These are phyloP conservation scores for Agrenia bidenticulata DNA, from an alignment of 2,888 invertebrate genomes.

Conservation along the genomic window DNA sequence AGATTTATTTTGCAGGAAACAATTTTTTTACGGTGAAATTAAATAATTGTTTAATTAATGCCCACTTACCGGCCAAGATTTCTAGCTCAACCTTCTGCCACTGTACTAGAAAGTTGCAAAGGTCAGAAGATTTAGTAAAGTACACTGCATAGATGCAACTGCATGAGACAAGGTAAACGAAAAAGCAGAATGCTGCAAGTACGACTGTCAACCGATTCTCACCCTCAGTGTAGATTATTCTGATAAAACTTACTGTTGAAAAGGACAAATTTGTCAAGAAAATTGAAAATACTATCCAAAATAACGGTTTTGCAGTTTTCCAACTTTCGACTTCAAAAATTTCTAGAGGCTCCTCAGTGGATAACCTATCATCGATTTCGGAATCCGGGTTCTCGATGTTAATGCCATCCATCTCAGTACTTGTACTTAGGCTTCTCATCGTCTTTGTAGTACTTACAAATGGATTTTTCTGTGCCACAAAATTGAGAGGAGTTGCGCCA, in stretches of 20 bases:
- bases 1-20: too few relatives aligned
- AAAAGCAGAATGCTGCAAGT: neutral
- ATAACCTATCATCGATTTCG: too few relatives aligned
- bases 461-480: neutral
- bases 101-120: neutral
- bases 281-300: constrained; percentile 1
- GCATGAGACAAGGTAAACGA: neutral
- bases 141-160: neutral
- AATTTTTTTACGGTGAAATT: too few relatives aligned
- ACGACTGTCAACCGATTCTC: neutral
- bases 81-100: neutral
- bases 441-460: too few relatives aligned
- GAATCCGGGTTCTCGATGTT: too few relatives aligned
- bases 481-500: neutral
- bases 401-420: too few relatives aligned
- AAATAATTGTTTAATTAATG: too few relatives aligned
- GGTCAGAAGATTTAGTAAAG: neutral
- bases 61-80: neutral
- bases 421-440: too few relatives aligned
- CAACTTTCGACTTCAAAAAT: neutral
- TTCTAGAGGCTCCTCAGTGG: too few relatives aligned
- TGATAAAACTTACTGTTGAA: neutral
- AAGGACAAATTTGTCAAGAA: neutral
- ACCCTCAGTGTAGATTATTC: neutral
- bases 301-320: neutral